Conservation (phyloP, 2,113 vertebrate genomes). For the Orycteropus afer region DNA sequence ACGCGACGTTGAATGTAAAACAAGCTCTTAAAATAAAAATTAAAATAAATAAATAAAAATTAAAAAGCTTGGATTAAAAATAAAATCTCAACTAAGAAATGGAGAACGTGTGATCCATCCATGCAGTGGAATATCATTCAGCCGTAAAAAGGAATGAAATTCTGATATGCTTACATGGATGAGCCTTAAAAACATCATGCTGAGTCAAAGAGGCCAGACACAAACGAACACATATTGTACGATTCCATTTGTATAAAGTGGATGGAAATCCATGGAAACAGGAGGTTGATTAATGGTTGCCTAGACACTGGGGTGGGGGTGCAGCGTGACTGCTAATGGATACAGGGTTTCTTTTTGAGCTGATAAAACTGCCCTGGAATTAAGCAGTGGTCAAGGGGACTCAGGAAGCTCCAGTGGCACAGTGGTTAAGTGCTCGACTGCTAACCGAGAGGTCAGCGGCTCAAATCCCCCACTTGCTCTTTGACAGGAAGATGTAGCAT, state of each 20-base stretch:
- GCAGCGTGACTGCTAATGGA: not conserved
- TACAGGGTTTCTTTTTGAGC: too few relatives aligned
- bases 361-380: not conserved
- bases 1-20: too few relatives aligned
- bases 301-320: too few relatives aligned
- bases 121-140: accelerated
- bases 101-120: too few relatives aligned
- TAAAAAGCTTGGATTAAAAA: not conserved
- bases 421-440: too few relatives aligned
- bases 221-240: not conserved
- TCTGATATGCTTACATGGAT: accelerated
- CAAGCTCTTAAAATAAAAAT: too few relatives aligned
- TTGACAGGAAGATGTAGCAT: too few relatives aligned
- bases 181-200: too few relatives aligned
- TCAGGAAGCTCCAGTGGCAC: too few relatives aligned
- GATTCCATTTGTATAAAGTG: not conserved
- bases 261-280: not conserved
- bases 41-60: not conserved
- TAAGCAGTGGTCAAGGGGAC: not conserved
- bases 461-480: too few relatives aligned
- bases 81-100: not conserved
- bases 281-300: not conserved
- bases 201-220: not conserved
- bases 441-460: too few relatives aligned
- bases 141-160: too few relatives aligned